Evolutionary conservation across 2,113 vertebrate genomes (phyloP), one percentile per base, ranked within the genome.

Genomic region (Oncorhynchus gorbuscha): DNA sequence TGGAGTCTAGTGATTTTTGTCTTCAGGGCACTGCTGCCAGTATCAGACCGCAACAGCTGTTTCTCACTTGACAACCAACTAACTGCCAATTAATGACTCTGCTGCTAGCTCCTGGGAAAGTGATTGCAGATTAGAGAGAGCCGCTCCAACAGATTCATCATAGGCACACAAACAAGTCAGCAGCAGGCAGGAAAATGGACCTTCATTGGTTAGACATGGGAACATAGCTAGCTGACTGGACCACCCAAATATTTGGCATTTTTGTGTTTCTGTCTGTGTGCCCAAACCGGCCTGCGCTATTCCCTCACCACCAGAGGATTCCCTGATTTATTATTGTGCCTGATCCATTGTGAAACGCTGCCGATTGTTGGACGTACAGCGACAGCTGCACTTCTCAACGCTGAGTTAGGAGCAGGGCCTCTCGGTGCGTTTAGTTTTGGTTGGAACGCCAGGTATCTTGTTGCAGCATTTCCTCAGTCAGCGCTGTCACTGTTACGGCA

Each of bases 371-470:
- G 74, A 91, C 83, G 70, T 86, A 84, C 82, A 84, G 86, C 85
- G 87, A 89, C 92, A 93, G 92, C 89, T 92, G 92, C 87, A 71
- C 64, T 26, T 73, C 69, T 78, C 77, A 73, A 35, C 51, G 75
- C 65, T 67, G 24, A 14, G 65, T 22, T 51, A 71, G 81, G 73
- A 55, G 4, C 51, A 4, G 51, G 51, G 51, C 51, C 51, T 18
- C 4, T 16, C 18, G 51, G 26, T 70, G 9, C 3, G 72, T 81
- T 76, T 61, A 76, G 67, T 35, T 48, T 58, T 78, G 61, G 39
- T 73, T n/a, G 58, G 84, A 77, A 75, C 83, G 81, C 45, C 74
- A 69, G 73, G 77, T 75, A 82, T 78, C 72, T 84, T 84, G 83
- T 76, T 45, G 39, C 39, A 83, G 88, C 80, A 84, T 85, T 85